Evolutionary conservation across 2,113 vertebrate species (phyloP), one percentile per base, ranked within the genome.

Genomic region (Phyllostomus discolor): DNA sequence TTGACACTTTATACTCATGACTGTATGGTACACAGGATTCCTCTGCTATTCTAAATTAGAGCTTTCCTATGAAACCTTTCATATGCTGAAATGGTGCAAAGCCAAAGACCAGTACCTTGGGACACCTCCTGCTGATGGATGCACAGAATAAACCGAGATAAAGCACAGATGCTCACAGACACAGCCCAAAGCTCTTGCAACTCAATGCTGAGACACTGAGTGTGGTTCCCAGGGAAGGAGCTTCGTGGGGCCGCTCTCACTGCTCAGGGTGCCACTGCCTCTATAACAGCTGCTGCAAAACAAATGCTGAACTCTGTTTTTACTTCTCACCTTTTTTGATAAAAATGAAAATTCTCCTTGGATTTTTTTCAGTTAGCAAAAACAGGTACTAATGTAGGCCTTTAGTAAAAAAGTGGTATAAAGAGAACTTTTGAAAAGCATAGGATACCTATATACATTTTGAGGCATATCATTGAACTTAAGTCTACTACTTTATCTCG

Each of bases 401-500:
- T 43, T 83, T 62, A 20, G 17, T 64, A 64, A 28, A 59, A 64
- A 11, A 59, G 52, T 28, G 41, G 80, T 33, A 10, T 46, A 64
- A 64, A 83, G 80, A 26, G 41, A 22, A 46, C 57, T 64, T 64
- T 64, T 10, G 38, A 33, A 64, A 64, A 46, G 28, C 41, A 83
- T 57, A 26, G 38, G 24, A 64, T 33, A 46, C 80, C 80, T 82
- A 26, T 66, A 75, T 69, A 0, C 72, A 50, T 91, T 97, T 90
- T 52, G 73, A 26, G 24, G 59, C 41, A 69, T 66, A 1, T 95
- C 87, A 66, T 48, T 94, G 87, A 54, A 86, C 96, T 95, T 62
- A 97, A 96, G 95, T 86, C 91, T 86, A 0, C 91, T 91, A 26
- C 87, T 96, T 91, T 31, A 90, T 72, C 14, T 4, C 24, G 7